phyloP scores from a whole-genome alignment of 92 coral and sea anemone species.

The Actinostola sp. region DNA sequence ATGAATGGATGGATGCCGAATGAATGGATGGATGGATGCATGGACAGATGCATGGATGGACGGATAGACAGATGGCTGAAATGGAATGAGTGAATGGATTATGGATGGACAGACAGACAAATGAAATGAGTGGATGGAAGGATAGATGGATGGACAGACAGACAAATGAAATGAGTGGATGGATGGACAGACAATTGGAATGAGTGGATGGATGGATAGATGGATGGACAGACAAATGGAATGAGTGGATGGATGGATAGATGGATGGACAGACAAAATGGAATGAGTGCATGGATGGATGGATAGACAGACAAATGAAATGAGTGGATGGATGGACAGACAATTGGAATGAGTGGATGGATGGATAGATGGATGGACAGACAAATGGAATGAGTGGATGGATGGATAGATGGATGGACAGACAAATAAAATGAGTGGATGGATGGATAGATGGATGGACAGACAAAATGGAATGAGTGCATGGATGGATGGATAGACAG shows the following conservation, averaged over 20 bases:
- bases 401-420: neutral
- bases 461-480: too few species aligned
- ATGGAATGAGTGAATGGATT: neutral
- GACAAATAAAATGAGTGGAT: neutral
- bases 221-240: too few species aligned
- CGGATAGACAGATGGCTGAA: neutral
- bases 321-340: neutral
- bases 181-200: neutral
- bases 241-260: neutral
- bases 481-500: too few species aligned
- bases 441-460: too few species aligned
- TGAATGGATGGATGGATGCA: too few species aligned
- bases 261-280: too few species aligned
- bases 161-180: too few species aligned
- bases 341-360: neutral
- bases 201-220: neutral
- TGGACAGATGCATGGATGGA: slow-evolving; percentile 5
- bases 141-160: neutral
- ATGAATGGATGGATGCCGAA: too few species aligned
- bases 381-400: neutral
- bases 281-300: too few species aligned
- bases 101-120: neutral
- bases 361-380: neutral
- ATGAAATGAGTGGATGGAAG: neutral
- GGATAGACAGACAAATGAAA: neutral